Conservation (phyloP, 2,797 vertebrate genomes). For the Hylomyscus alleni region DNA sequence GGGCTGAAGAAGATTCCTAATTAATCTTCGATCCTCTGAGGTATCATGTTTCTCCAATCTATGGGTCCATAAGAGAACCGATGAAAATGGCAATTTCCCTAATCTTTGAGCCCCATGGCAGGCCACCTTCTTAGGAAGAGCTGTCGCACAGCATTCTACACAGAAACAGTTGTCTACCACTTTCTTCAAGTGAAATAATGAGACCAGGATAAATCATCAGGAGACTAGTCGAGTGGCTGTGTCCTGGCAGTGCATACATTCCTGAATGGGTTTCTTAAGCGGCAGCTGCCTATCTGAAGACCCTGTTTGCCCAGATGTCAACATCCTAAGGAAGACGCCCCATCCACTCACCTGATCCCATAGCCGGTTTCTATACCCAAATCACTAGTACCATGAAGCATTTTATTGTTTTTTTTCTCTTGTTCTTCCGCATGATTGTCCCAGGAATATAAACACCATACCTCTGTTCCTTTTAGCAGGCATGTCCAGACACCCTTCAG, state of each 20-base stretch:
- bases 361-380: not conserved
- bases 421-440: not conserved
- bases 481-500: constrained; percentile 96
- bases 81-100: constrained; percentile 86
- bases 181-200: constrained; percentile 28
- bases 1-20: constrained; percentile 91
- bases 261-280: not conserved
- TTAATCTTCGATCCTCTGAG: constrained; percentile 93
- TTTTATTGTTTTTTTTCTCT: not conserved
- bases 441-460: constrained; percentile 4
- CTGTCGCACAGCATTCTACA: constrained; percentile 71
- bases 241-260: not conserved
- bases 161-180: constrained; percentile 4
- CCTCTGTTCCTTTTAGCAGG: constrained; percentile 90
- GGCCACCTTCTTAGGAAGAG: constrained; percentile 66
- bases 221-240: not conserved
- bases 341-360: not conserved
- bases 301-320: no score
- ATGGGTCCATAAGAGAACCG: constrained; percentile 87
- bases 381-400: not conserved
- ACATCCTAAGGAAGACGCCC: not conserved
- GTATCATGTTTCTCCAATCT: constrained; percentile 88
- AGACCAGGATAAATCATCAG: not conserved
- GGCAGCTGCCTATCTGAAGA: not conserved
- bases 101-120: constrained; percentile 84